Conservation (phyloP, 2,888 invertebrate species). For the Molanna angustata region DNA sequence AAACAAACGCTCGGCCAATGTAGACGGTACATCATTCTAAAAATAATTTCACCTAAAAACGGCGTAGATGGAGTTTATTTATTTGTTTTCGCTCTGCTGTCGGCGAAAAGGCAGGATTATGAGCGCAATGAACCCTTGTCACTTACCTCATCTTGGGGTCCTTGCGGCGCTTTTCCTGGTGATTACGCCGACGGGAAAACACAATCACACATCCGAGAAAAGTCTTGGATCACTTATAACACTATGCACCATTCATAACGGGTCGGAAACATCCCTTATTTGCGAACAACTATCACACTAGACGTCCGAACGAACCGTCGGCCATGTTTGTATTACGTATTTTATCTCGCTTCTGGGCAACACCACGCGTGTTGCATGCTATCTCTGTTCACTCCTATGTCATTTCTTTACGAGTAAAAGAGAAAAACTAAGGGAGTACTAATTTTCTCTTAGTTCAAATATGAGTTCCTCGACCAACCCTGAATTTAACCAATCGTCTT, state of each 20-base stretch:
- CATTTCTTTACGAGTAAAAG: not conserved
- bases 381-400: not conserved
- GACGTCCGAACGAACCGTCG: slow-evolving; percentile 20
- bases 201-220: slow-evolving; percentile 24
- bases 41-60: slow-evolving; percentile 22
- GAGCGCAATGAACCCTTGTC: slow-evolving; percentile 5
- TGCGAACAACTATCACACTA: slow-evolving; percentile 16
- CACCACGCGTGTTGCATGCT: not conserved
- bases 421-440: not conserved
- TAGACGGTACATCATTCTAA: slow-evolving; percentile 16
- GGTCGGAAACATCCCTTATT: slow-evolving; percentile 19
- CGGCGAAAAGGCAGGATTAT: slow-evolving; percentile 17
- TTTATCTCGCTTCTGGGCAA: slow-evolving; percentile 3
- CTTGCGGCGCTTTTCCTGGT: slow-evolving; percentile 19
- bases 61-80: slow-evolving; percentile 17
- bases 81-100: slow-evolving; percentile 23
- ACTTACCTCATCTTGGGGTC: slow-evolving; percentile 26
- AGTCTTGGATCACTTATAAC: slow-evolving; percentile 23
- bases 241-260: slow-evolving; percentile 24
- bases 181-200: slow-evolving; percentile 21
- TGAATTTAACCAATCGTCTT: slow-evolving; percentile 26
- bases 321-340: slow-evolving; percentile 25
- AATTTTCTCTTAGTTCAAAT: slow-evolving; percentile 6
- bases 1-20: no score
- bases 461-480: slow-evolving; percentile 26